phyloP scores from a whole-genome alignment of 2,797 vertebrate genomes.

The Fratercula arctica region DNA sequence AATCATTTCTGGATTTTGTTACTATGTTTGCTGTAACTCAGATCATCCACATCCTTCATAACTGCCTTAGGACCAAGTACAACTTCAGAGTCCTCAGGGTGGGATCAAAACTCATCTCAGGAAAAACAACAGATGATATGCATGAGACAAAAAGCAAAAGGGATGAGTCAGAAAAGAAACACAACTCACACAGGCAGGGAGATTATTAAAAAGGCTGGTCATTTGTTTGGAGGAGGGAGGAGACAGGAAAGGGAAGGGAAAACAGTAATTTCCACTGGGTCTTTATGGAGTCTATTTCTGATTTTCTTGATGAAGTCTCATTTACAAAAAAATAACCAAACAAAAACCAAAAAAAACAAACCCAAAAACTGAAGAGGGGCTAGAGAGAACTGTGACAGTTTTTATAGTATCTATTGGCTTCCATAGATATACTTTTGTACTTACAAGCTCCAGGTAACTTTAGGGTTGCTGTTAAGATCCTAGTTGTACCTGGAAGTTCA shows the following conservation, averaged over 20 bases:
- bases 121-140: not conserved
- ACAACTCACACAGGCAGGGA: not conserved
- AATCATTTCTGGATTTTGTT: not conserved
- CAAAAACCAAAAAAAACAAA: not conserved
- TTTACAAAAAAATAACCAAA: not conserved
- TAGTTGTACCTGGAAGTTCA: not conserved
- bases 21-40: not conserved
- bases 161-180: not conserved
- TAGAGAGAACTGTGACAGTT: not conserved
- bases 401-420: not conserved
- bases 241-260: not conserved
- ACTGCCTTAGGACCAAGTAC: not conserved
- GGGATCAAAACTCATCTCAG: not conserved
- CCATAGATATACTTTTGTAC: not conserved
- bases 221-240: not conserved
- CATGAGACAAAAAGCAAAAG: not conserved
- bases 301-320: not conserved
- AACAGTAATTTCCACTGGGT: not conserved
- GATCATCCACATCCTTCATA: not conserved
- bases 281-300: not conserved
- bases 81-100: not conserved
- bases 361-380: not conserved
- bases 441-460: not conserved
- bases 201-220: not conserved
- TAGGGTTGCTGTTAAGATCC: not conserved